Conservation (phyloP, 2,797 vertebrate genomes). For the Dipus sagitta region DNA sequence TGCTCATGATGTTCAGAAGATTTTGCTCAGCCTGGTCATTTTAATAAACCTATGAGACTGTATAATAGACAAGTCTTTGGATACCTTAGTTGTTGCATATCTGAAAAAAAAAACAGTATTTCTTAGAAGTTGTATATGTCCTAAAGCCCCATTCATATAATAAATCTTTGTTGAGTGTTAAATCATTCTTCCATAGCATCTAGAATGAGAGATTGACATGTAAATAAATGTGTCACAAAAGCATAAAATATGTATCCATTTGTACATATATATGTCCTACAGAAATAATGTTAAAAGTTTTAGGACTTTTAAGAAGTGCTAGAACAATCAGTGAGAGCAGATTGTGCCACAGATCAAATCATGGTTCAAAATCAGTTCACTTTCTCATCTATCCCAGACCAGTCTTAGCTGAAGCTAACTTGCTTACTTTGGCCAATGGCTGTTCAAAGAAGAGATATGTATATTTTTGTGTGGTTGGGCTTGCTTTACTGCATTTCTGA, state of each 20-base stretch:
- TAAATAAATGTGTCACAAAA: background rate
- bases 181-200: background rate
- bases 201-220: background rate
- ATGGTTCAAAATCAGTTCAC: background rate
- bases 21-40: background rate
- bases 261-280: background rate
- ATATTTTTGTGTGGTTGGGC: accelerated
- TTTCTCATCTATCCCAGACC: background rate
- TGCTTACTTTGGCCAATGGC: background rate
- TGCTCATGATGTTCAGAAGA: background rate
- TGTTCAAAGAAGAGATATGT: background rate
- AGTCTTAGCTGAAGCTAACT: background rate
- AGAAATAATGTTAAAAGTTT: background rate
- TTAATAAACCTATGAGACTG: background rate
- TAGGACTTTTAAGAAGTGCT: background rate
- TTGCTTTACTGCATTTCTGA: background rate
- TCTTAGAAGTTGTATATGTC: background rate
- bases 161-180: slow-evolving; percentile 21
- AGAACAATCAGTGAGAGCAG: background rate
- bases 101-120: background rate
- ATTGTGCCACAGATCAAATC: background rate
- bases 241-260: too few species aligned
- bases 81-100: slow-evolving; percentile 24
- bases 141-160: background rate
- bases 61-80: background rate